Base-by-base conservation (phyloP, 1,140 invertebrate genomes). In the Drosophila orena region DNA sequence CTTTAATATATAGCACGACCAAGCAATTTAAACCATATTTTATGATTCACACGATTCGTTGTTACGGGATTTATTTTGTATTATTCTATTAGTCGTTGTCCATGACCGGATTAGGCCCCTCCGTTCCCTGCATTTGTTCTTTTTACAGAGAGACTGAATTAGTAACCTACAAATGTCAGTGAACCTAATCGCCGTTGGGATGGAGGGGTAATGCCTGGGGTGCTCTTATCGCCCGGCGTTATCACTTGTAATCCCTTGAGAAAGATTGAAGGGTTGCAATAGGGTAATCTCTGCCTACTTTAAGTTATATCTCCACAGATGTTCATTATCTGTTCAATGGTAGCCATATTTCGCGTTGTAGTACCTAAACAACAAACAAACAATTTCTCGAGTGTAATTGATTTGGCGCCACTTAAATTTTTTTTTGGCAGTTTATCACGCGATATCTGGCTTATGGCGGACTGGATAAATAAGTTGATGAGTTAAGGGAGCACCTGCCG, bases 81-180 rank as follows among this genome's bases (percentile, higher is more conserved):
- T 64, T 65, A 68, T 68, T 70, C 49, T 56, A 70, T 70, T 69
- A 49, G 17, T 70, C 14, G n/a, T 11, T 30, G 79, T 59, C 79
- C 79, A 44, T 81, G 79, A 78, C 79, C 74, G 58, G 57, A 74
- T 73, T 81, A 74, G 54, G 44, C 74, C 59, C 50, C 55, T 42
- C 62, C 47, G 34, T 30, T 37, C 22, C 15, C 20, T 34, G 17
- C n/a, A 68, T 17, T 37, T 11, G 12, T 10, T n/a, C 44, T 38
- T 14, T 68, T 46, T 46, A 11, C 8, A 20, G 49, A n/a, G 14
- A 24, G n/a, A 37, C 15, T 35, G 42, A 35, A 69, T 70, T 70
- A 70, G 35, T 70, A 64, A 70, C 37, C 49, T 27, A 44, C 8
- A 47, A 22, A 10, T 30, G 49, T 70, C 38, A 56, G 50, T 47